Percentiles rank a stretch among this genome's conserved stretches.
These are phyloP conservation scores for Agelaius phoeniceus DNA, from an alignment of 2,113 vertebrate species.

Conservation along the genomic window DNA sequence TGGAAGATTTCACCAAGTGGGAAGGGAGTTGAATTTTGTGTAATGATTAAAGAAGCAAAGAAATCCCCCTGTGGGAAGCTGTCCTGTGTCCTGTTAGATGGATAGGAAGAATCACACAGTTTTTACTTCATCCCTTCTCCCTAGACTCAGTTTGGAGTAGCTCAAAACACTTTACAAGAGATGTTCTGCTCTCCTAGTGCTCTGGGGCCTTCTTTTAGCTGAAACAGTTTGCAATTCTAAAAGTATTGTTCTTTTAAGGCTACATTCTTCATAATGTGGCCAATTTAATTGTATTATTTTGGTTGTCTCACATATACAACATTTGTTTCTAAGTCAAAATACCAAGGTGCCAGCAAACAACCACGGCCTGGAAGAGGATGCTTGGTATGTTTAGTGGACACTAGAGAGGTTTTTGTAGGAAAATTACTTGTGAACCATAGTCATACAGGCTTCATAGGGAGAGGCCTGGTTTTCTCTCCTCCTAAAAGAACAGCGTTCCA, in stretches of 20 bases:
- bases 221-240: background rate
- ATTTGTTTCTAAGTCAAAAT: background rate
- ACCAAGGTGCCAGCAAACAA: background rate
- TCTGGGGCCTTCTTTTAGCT: background rate
- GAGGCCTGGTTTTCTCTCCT: background rate
- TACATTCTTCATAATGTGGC: background rate
- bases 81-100: background rate
- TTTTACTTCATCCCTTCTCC: background rate
- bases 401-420: background rate
- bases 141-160: background rate
- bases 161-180: background rate
- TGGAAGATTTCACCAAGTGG: background rate
- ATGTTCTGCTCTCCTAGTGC: background rate
- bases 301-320: background rate
- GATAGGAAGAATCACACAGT: background rate
- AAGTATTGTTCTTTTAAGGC: background rate
- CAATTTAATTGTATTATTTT: background rate
- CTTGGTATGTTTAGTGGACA: background rate
- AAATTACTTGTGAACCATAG: background rate
- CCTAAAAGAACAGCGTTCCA: background rate
- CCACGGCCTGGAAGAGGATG: background rate
- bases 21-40: background rate
- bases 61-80: background rate
- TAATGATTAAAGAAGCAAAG: background rate
- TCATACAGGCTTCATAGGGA: background rate